These are phyloP conservation scores for Brachionus rubens DNA, from an alignment of 1,140 invertebrate genomes.

Conservation along the genomic window DNA sequence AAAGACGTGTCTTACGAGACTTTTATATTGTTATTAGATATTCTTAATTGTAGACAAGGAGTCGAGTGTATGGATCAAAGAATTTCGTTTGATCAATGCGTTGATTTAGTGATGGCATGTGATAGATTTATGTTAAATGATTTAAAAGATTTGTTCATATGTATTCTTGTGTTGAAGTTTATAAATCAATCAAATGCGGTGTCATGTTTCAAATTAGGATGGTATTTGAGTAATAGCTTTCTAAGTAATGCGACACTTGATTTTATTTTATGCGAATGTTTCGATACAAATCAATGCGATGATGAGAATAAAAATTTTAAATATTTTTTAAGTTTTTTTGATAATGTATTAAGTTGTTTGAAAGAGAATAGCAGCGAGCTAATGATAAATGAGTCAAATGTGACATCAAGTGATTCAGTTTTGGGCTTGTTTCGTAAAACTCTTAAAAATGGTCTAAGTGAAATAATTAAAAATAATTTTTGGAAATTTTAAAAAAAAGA, in stretches of 20 bases:
- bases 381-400: background rate
- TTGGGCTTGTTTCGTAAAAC: slow-evolving; percentile 6
- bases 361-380: background rate
- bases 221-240: slow-evolving; percentile 12
- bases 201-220: slow-evolving; percentile 25
- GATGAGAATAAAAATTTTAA: slow-evolving; percentile 13
- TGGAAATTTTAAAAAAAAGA: slow-evolving; percentile 41
- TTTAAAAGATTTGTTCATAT: slow-evolving; percentile 16
- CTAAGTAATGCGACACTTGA: slow-evolving; percentile 25
- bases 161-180: background rate
- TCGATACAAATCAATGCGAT: background rate
- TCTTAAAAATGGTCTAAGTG: background rate
- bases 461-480: slow-evolving; percentile 41
- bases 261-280: slow-evolving; percentile 15
- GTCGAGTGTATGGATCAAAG: background rate
- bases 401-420: background rate
- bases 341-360: background rate
- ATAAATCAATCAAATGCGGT: background rate
- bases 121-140: slow-evolving; percentile 37
- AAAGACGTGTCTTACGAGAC: background rate
- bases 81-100: slow-evolving; percentile 10
- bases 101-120: slow-evolving; percentile 4
- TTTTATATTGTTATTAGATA: background rate
- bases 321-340: slow-evolving; percentile 1
- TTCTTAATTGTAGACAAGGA: background rate